Evolutionary conservation across 2,888 invertebrate genomes (phyloP).

Genomic region (Rapana venosa): DNA sequence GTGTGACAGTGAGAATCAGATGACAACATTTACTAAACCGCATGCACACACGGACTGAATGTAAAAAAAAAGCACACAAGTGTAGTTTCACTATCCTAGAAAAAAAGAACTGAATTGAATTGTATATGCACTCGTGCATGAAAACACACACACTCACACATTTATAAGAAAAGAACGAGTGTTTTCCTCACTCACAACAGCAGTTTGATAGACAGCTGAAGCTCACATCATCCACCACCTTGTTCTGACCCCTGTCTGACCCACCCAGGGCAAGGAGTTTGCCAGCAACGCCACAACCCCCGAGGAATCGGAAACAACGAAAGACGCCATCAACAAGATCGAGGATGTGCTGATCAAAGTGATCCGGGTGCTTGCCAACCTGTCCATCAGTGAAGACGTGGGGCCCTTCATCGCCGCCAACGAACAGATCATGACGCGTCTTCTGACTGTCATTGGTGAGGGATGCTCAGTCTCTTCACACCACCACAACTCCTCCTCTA

Average conservation of each 20-base stretch:
- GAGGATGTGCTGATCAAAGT: conserved; percentile 73
- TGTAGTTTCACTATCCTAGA: too few species aligned
- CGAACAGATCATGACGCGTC: conserved; percentile 73
- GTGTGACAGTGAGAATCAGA: too few species aligned
- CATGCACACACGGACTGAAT: too few species aligned
- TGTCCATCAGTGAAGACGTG: conserved; percentile 88
- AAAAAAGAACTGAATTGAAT: too few species aligned
- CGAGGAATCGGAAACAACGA: neutral
- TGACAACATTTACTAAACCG: too few species aligned
- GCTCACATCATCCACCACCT: too few species aligned
- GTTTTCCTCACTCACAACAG: too few species aligned
- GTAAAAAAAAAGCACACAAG: too few species aligned
- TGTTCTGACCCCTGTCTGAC: neutral
- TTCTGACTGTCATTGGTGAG: conserved; percentile 76
- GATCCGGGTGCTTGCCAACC: conserved; percentile 90
- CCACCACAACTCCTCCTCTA: neutral
- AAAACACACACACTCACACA: too few species aligned
- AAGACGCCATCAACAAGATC: conserved; percentile 47
- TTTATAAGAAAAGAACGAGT: too few species aligned
- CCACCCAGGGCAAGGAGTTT: neutral
- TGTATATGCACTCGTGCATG: too few species aligned
- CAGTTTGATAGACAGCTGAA: too few species aligned
- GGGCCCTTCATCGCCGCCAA: conserved; percentile 83
- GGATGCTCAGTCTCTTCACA: conserved; percentile 41
- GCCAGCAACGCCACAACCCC: neutral